These are phyloP conservation scores for Sapayoa aenigma DNA, from an alignment of 2,113 vertebrate genomes.

Conservation along the genomic window DNA sequence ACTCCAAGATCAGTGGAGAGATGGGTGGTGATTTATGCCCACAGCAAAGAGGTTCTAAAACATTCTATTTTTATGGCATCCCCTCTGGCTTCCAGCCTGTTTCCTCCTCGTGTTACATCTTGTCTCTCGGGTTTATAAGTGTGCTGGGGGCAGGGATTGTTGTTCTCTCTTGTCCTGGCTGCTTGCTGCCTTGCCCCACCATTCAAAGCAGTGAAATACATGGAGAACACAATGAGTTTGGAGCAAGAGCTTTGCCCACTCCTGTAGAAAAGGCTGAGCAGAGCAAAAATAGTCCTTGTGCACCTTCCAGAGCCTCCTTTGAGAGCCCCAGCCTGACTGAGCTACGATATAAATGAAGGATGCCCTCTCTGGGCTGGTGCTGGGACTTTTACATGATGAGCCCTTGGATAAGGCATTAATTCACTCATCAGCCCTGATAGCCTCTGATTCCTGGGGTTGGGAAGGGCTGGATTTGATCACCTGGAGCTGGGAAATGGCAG, in stretches of 20 bases:
- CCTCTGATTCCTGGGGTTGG: background rate
- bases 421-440: rapidly evolving
- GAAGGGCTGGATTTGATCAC: background rate
- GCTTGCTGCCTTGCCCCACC: background rate
- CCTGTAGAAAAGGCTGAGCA: background rate
- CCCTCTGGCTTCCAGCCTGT: constrained; percentile 21
- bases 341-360: background rate
- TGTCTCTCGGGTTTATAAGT: background rate
- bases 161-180: background rate
- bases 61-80: constrained; percentile 34
- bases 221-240: rapidly evolving
- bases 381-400: background rate
- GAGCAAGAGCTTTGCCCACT: background rate
- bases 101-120: constrained; percentile 48
- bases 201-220: background rate
- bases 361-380: background rate
- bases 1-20: background rate
- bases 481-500: background rate
- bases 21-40: constrained; percentile 25
- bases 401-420: rapidly evolving
- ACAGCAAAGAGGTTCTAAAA: background rate
- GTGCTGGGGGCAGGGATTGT: constrained; percentile 20
- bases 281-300: background rate
- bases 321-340: background rate
- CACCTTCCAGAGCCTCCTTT: rapidly evolving